Conservation (phyloP, 1,140 invertebrate genomes). For the Harlomillsia oculata region DNA sequence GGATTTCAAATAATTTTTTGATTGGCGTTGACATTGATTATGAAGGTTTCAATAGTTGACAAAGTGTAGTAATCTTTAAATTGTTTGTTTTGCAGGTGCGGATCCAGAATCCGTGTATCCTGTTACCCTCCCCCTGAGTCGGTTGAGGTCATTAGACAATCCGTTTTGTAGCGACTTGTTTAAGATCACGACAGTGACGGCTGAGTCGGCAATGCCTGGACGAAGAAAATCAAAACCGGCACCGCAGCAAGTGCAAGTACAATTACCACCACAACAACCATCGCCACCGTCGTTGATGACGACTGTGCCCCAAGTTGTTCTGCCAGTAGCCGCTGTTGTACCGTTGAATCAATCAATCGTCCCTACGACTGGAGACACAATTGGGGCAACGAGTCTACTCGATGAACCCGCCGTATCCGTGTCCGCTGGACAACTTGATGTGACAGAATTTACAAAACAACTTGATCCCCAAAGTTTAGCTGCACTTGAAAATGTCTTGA, state of each 20-base stretch:
- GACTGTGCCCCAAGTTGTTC: slow-evolving; percentile 1
- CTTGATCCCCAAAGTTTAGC: slow-evolving; percentile 24
- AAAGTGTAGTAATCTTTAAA: too few species aligned
- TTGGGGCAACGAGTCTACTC: not conserved
- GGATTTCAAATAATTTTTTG: too few species aligned
- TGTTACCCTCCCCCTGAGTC: slow-evolving; percentile 17
- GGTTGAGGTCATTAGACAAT: slow-evolving; percentile 4
- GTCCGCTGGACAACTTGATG: slow-evolving; percentile 1
- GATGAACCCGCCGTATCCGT: not conserved
- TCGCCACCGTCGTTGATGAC: not conserved
- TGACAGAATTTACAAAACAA: slow-evolving; percentile 7
- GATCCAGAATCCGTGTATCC: slow-evolving; percentile 17
- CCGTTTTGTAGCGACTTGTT: slow-evolving; percentile 11
- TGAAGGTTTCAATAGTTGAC: too few species aligned
- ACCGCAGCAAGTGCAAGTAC: slow-evolving; percentile 1
- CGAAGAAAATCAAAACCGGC: slow-evolving; percentile 8
- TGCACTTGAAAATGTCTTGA: slow-evolving; percentile 25
- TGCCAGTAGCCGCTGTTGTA: not conserved
- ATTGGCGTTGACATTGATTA: too few species aligned
- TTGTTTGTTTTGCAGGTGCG: not conserved
- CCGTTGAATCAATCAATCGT: slow-evolving; percentile 1
- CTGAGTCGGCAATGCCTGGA: too few species aligned
- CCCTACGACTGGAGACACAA: not conserved
- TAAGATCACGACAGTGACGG: not conserved
- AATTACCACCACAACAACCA: not conserved